These are phyloP conservation scores for Pharmacophagus antenor DNA, from an alignment of 2,888 invertebrate genomes.

Conservation along the genomic window DNA sequence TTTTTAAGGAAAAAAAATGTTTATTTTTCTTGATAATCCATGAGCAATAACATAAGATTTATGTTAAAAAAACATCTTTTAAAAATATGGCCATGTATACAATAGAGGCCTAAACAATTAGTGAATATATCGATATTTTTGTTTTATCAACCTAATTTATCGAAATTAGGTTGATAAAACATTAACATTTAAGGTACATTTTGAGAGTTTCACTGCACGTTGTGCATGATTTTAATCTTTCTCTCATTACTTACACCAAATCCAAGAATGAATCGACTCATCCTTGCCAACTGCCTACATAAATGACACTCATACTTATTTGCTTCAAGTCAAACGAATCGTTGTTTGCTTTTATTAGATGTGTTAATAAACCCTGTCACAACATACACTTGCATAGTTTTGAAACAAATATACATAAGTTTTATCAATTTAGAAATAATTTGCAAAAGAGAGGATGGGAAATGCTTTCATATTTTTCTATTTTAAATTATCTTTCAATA, in stretches of 20 bases:
- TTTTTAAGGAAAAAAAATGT: no score
- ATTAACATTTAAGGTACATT: not conserved
- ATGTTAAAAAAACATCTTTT: no score
- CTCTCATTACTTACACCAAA: constrained; percentile 58
- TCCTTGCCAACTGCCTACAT: constrained; percentile 62
- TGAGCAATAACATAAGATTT: no score
- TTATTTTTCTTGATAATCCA: no score
- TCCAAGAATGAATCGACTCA: constrained; percentile 57
- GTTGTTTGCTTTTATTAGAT: constrained; percentile 37
- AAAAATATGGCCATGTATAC: no score
- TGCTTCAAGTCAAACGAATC: constrained; percentile 42
- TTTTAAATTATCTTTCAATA: no score
- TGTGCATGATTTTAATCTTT: not conserved
- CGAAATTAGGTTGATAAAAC: not conserved
- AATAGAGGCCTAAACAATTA: no score
- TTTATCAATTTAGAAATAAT: not conserved
- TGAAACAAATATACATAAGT: not conserved
- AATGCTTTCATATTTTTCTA: no score
- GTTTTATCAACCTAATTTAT: no score
- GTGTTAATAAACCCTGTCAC: constrained; percentile 27
- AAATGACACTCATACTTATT: constrained; percentile 56
- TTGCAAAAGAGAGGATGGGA: no score
- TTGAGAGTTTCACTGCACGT: not conserved
- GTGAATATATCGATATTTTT: no score
- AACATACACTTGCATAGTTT: constrained; percentile 10